Percentiles rank a stretch among this genome's conserved stretches.
phyloP scores from a whole-genome alignment of 2,888 invertebrate genomes.

The Pyrrhia umbra region DNA sequence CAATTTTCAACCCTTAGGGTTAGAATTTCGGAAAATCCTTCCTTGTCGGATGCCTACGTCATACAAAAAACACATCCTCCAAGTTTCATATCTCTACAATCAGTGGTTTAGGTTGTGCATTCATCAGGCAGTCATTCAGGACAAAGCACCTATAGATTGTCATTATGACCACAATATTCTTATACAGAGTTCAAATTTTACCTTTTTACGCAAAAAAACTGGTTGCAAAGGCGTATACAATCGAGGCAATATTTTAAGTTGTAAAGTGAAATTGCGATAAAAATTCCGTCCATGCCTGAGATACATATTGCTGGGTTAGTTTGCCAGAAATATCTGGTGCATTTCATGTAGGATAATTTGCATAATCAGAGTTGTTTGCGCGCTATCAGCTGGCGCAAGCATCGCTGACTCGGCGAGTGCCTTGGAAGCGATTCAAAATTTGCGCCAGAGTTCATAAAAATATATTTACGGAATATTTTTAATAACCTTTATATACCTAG shows the following conservation, averaged over 20 bases:
- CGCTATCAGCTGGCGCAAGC: conserved; percentile 45
- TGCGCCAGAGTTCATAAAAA: conserved; percentile 18
- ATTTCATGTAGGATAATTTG: conserved; percentile 43
- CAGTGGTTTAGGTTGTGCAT: too few species aligned
- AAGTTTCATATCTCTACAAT: too few species aligned
- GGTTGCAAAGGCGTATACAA: not conserved
- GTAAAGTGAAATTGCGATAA: not conserved
- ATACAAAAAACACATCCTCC: too few species aligned
- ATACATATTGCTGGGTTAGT: conserved; percentile 22
- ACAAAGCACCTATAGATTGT: too few species aligned
- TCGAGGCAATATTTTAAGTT: not conserved
- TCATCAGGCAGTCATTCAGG: too few species aligned
- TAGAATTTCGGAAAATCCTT: too few species aligned
- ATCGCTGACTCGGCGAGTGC: conserved; percentile 33
- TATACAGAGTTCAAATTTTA: not conserved
- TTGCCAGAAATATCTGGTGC: conserved; percentile 46
- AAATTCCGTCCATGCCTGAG: conserved; percentile 2
- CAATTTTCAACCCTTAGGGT: too few species aligned
- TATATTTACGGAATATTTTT: not conserved
- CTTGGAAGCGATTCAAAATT: conserved; percentile 52
- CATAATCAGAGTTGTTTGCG: conserved; percentile 57
- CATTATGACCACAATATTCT: too few species aligned
- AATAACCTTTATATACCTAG: not conserved
- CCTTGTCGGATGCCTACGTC: too few species aligned
- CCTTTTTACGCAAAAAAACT: not conserved